Percentiles rank a stretch among this genome's conserved stretches.
Conservation (phyloP, 1,140 invertebrate genomes). For the Dendroctonus valens region DNA sequence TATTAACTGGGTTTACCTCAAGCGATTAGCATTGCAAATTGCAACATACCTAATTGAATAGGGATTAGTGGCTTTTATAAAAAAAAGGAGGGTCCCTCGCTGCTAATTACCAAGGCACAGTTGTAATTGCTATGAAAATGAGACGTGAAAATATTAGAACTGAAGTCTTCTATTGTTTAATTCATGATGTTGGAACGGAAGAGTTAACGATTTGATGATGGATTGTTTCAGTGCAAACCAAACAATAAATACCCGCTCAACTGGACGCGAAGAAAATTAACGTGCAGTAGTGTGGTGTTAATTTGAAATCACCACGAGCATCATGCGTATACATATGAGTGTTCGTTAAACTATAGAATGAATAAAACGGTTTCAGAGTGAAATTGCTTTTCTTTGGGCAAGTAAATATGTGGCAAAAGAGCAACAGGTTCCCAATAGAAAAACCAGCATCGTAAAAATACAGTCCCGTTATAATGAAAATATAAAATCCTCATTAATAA, state of each 20-base stretch:
- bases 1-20: constrained; percentile 19
- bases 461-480: constrained; percentile 1
- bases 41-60: constrained; percentile 20
- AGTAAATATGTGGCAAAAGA: too few species aligned
- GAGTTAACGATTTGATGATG: neutral
- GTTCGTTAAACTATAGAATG: too few species aligned
- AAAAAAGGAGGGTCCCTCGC: constrained; percentile 10
- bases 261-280: neutral
- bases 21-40: constrained; percentile 19
- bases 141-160: constrained; percentile 6
- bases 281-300: neutral
- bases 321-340: too few species aligned
- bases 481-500: constrained; percentile 12
- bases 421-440: neutral
- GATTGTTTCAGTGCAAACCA: too few species aligned
- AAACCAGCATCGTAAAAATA: neutral
- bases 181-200: constrained; percentile 2
- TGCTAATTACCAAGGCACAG: constrained; percentile 14
- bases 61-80: constrained; percentile 14
- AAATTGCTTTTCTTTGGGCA: too few species aligned
- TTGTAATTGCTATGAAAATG: constrained; percentile 21
- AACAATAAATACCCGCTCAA: too few species aligned
- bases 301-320: neutral
- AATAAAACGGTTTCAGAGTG: too few species aligned
- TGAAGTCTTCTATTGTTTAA: constrained; percentile 1